A percentile compares a stretch with the other conserved stretches of the same genome.
Evolutionary conservation across 2,888 invertebrate genomes (phyloP).

Genomic region (Alentia gelatinosa): DNA sequence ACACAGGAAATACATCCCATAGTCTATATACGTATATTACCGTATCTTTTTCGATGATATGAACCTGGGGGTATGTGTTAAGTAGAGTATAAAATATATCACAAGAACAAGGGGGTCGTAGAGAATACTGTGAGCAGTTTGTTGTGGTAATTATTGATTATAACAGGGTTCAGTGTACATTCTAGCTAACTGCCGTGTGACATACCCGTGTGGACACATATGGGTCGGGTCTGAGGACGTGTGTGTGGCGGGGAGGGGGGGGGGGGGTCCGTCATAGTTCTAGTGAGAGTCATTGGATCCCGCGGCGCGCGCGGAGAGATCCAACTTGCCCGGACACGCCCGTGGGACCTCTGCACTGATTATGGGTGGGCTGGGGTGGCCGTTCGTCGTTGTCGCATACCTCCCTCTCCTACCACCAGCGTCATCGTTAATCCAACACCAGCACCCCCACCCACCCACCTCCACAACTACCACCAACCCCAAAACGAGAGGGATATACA

Average conservation of each 20-base stretch:
- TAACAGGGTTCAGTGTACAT: no score
- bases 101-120: no score
- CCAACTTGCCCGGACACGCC: background rate
- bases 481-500: no score
- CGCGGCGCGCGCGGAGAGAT: background rate
- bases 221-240: background rate
- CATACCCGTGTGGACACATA: no score
- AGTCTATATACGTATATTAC: no score
- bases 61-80: no score
- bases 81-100: no score
- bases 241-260: background rate
- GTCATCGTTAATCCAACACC: background rate
- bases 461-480: background rate
- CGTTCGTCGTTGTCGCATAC: background rate
- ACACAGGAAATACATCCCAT: no score
- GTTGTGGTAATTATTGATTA: no score
- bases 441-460: slow-evolving; percentile 6
- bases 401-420: background rate
- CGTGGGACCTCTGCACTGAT: background rate
- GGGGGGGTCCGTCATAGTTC: background rate
- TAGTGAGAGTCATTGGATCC: background rate
- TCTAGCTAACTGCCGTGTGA: no score
- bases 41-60: no score
- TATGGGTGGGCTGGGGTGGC: background rate
- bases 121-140: no score